These are phyloP conservation scores for Acrocyrtus sp. DNA, from an alignment of 2,888 invertebrate genomes.

Conservation along the genomic window DNA sequence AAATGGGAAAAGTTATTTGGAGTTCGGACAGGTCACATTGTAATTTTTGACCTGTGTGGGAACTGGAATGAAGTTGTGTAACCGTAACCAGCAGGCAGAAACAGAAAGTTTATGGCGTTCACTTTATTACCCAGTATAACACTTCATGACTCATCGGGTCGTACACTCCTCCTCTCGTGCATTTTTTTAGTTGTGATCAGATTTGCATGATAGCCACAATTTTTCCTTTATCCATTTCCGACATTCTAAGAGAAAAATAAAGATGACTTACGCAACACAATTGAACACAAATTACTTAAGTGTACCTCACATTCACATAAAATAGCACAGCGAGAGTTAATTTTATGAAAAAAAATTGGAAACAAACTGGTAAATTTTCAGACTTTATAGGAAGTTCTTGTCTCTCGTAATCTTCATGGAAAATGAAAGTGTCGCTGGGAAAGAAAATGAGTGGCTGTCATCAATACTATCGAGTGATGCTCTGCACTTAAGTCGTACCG, in stretches of 20 bases:
- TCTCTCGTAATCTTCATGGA: background rate
- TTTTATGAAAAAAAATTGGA: background rate
- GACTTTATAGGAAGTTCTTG: background rate
- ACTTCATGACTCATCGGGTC: background rate
- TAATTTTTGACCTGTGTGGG: conserved; percentile 21
- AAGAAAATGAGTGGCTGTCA: conserved; percentile 9
- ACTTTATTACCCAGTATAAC: background rate
- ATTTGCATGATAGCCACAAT: no score
- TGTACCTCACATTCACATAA: no score
- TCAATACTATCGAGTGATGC: no score
- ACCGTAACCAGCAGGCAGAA: no score
- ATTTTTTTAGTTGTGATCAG: no score
- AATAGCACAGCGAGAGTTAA: no score
- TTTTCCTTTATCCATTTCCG: no score
- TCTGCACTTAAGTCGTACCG: no score
- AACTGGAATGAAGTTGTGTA: conserved; percentile 38
- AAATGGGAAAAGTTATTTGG: background rate
- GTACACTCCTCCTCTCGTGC: background rate
- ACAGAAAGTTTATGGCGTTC: background rate
- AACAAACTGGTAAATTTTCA: background rate
- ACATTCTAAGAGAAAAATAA: no score
- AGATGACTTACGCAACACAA: no score
- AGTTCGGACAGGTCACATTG: conserved; percentile 2
- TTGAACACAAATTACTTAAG: no score
- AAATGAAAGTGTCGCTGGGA: conserved; percentile 24